Percentiles rank a stretch among this genome's conserved stretches.
Conservation (phyloP, 2,797 vertebrate species). For the Hirundo rustica region DNA sequence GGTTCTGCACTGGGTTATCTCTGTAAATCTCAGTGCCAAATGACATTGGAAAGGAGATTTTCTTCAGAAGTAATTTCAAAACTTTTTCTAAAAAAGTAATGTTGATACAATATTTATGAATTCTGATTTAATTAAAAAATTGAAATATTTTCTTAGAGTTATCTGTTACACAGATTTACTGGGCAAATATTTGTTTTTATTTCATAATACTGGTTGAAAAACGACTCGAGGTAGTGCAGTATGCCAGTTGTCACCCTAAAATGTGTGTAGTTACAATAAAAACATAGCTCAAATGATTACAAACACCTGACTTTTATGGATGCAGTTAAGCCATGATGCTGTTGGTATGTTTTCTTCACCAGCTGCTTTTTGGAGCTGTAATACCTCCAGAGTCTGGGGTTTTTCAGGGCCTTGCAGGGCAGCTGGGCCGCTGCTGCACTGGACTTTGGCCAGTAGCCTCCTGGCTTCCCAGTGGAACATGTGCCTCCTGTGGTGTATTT, state of each 20-base stretch:
- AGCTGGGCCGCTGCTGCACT: rapidly evolving
- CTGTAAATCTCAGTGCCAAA: neutral
- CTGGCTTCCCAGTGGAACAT: neutral
- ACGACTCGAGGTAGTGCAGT: neutral
- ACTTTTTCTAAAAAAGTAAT: neutral
- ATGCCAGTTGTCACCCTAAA: neutral
- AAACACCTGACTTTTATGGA: neutral
- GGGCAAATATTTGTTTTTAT: neutral
- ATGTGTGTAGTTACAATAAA: neutral
- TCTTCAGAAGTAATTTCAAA: neutral
- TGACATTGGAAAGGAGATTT: neutral
- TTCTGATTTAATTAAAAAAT: neutral
- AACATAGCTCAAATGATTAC: neutral
- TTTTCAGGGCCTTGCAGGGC: neutral
- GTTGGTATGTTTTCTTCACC: neutral
- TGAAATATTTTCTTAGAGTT: no score
- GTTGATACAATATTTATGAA: neutral
- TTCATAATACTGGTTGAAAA: neutral
- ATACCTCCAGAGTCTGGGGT: rapidly evolving
- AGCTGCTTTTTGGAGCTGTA: neutral
- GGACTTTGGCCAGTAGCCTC: no score
- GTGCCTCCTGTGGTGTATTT: neutral
- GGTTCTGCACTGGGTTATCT: neutral
- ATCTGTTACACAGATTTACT: neutral
- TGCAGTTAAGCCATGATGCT: neutral